Conservation (phyloP, 2,888 invertebrate genomes). For the Leptinotarsa peninsularis region DNA sequence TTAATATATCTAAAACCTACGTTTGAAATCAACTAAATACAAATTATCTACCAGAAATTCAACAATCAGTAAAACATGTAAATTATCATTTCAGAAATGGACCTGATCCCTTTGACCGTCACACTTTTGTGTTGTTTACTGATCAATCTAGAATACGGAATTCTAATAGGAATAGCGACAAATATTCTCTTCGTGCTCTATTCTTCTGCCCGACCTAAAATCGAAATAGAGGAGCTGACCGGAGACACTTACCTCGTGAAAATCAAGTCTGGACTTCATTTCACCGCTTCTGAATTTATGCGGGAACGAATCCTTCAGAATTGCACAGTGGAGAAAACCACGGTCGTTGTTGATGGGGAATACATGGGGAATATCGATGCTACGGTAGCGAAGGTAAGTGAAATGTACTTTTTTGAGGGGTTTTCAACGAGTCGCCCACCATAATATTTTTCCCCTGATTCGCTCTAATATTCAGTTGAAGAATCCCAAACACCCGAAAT, state of each 20-base stretch:
- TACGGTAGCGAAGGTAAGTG: slow-evolving; percentile 71
- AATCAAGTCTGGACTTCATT: slow-evolving; percentile 79
- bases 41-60: no score
- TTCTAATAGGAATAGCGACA: slow-evolving; percentile 70
- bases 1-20: no score
- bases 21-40: no score
- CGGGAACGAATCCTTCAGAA: slow-evolving; percentile 66
- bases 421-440: no score
- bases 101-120: slow-evolving; percentile 70
- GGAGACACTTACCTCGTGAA: slow-evolving; percentile 71
- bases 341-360: slow-evolving; percentile 68
- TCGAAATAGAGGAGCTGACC: slow-evolving; percentile 58
- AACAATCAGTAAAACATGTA: not conserved
- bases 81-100: slow-evolving; percentile 67
- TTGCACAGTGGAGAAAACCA: slow-evolving; percentile 50
- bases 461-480: no score
- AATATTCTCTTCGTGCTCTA: slow-evolving; percentile 70
- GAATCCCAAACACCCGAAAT: no score
- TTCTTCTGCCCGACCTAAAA: slow-evolving; percentile 68
- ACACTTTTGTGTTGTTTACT: slow-evolving; percentile 72
- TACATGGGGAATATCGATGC: slow-evolving; percentile 72
- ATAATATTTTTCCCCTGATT: no score
- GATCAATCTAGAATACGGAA: slow-evolving; percentile 75
- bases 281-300: slow-evolving; percentile 86
- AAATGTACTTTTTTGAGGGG: not conserved